A percentile compares a stretch with the other conserved stretches of the same genome.
phyloP scores from a whole-genome alignment of 2,797 vertebrate genomes.

The Ataeniobius toweri region DNA sequence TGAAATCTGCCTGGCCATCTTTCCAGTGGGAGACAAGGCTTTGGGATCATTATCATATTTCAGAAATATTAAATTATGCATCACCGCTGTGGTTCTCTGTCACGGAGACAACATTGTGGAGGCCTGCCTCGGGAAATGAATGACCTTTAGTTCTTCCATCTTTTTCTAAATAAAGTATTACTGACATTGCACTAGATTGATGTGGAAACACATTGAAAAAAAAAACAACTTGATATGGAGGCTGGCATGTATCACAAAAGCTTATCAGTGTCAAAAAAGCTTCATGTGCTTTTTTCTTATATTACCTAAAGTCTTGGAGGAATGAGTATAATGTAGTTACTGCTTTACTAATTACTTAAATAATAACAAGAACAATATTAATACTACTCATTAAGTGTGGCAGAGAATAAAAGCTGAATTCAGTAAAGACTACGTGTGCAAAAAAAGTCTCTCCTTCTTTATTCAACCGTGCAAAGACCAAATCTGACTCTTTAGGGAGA shows the following conservation, averaged over 20 bases:
- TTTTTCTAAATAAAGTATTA: constrained; percentile 36
- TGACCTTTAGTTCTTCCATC: constrained; percentile 51
- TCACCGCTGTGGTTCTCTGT: constrained; percentile 32
- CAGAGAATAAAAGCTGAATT: constrained; percentile 32
- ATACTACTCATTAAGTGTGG: constrained; percentile 9
- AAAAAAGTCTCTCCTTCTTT: constrained; percentile 34
- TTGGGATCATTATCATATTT: constrained; percentile 38
- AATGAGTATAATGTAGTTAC: constrained; percentile 13
- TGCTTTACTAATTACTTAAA: constrained; percentile 17
- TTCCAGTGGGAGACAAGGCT: constrained; percentile 30
- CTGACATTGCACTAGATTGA: constrained; percentile 25
- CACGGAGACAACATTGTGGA: constrained; percentile 34
- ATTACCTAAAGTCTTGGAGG: not conserved
- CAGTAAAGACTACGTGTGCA: constrained; percentile 35
- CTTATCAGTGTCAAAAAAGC: constrained; percentile 5
- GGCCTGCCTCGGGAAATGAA: constrained; percentile 40
- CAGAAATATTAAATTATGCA: constrained; percentile 58
- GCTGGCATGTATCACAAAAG: not conserved
- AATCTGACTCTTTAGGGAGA: constrained; percentile 68
- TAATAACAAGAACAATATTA: constrained; percentile 1
- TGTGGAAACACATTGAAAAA: constrained; percentile 23
- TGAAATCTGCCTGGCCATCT: constrained; percentile 41
- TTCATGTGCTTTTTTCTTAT: not conserved
- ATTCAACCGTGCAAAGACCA: constrained; percentile 43
- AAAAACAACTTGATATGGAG: not conserved